Conservation (phyloP, 2,888 invertebrate species). For the Cremastinae sp. region DNA sequence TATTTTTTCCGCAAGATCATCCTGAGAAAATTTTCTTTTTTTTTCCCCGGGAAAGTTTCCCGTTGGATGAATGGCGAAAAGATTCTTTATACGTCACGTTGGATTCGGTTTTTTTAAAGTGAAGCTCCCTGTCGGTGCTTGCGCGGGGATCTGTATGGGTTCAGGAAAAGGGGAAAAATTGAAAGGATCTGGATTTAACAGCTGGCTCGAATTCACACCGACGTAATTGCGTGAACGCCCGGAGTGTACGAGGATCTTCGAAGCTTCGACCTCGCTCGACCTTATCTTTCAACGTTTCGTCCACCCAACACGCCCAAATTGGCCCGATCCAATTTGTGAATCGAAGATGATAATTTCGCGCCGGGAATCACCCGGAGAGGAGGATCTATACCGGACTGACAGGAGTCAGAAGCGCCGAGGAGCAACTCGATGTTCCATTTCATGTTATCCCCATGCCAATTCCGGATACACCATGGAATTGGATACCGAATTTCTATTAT, state of each 20-base stretch:
- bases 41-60: too few species aligned
- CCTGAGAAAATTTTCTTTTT: too few species aligned
- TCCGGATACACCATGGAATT: background rate
- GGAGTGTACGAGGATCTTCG: constrained; percentile 1
- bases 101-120: constrained; percentile 1
- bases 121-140: background rate
- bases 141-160: background rate
- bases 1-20: background rate
- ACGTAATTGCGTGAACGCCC: constrained; percentile 3
- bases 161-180: background rate
- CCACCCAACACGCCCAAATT: constrained; percentile 61
- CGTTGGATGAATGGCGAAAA: too few species aligned
- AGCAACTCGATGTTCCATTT: background rate
- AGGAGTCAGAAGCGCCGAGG: background rate
- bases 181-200: background rate
- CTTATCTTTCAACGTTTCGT: constrained; percentile 42
- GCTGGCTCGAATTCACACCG: constrained; percentile 16
- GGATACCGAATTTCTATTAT: constrained; percentile 20
- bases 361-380: constrained; percentile 39
- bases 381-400: background rate
- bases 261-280: constrained; percentile 29
- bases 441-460: background rate
- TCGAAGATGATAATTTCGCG: constrained; percentile 68
- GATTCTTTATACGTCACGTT: too few species aligned
- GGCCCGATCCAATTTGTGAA: constrained; percentile 74